phyloP scores from a whole-genome alignment of 1,140 invertebrate genomes.

The Achroia grisella region DNA sequence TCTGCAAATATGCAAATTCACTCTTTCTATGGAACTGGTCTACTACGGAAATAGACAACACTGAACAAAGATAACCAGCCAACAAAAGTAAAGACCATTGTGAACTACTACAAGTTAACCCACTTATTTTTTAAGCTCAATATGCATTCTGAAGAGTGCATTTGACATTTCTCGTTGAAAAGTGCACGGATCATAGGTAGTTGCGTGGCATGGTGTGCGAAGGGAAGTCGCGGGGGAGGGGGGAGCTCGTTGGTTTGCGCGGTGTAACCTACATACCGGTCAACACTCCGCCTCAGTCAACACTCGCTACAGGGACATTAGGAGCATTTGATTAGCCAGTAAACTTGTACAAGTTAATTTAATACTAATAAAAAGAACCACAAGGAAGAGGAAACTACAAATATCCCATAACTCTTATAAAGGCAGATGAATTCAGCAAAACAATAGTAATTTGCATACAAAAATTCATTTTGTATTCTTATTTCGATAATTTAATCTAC shows the following conservation, averaged over 20 bases:
- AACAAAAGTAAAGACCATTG: too few species aligned
- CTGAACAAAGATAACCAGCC: too few species aligned
- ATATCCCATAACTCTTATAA: too few species aligned
- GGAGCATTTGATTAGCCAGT: conserved; percentile 44
- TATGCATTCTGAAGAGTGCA: conserved; percentile 35
- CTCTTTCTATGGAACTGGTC: too few species aligned
- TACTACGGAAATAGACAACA: too few species aligned
- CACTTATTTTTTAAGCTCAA: conserved; percentile 5
- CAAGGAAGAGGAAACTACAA: too few species aligned
- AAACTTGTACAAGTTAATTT: conserved; percentile 32
- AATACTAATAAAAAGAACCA: background rate
- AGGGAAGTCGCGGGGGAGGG: conserved; percentile 21
- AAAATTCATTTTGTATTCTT: too few species aligned
- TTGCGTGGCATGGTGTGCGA: conserved; percentile 41
- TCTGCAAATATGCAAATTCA: too few species aligned
- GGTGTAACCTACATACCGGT: conserved; percentile 70
- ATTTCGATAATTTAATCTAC: too few species aligned
- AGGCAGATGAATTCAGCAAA: too few species aligned
- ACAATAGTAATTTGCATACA: too few species aligned
- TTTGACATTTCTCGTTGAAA: conserved; percentile 66
- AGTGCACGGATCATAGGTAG: conserved; percentile 62
- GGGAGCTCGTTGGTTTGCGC: conserved; percentile 43
- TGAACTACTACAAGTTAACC: conserved; percentile 11
- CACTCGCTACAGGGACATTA: conserved; percentile 70
- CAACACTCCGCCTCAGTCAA: conserved; percentile 72